Evolutionary conservation across 2,797 vertebrate genomes (phyloP).

Genomic region (Melanotaenia nigrans): DNA sequence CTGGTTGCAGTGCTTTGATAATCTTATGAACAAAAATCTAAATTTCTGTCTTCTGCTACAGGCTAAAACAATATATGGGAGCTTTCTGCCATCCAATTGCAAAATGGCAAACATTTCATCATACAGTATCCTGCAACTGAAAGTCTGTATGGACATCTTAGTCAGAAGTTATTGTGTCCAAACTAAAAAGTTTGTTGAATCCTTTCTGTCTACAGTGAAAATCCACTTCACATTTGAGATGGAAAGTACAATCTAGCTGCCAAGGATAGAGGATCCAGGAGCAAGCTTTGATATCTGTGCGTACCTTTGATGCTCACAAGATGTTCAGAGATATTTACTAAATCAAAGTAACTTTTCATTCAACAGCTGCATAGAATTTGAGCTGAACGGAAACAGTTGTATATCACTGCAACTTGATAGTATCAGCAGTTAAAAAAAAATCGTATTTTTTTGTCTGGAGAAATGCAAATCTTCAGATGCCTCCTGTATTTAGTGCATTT

Average conservation of each 20-base stretch:
- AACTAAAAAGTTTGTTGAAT: conserved; percentile 61
- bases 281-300: conserved; percentile 74
- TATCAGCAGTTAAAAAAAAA: conserved; percentile 61
- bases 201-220: conserved; percentile 54
- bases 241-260: conserved; percentile 70
- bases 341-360: conserved; percentile 75
- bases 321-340: conserved; percentile 75
- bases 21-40: accelerated
- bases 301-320: conserved; percentile 76
- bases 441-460: conserved; percentile 53
- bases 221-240: conserved; percentile 61
- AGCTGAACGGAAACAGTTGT: conserved; percentile 74
- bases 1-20: neutral
- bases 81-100: conserved; percentile 5
- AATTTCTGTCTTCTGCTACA: neutral
- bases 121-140: conserved; percentile 46
- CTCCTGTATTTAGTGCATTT: no score
- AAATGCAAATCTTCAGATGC: conserved; percentile 31
- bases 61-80: neutral
- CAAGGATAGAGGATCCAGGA: conserved; percentile 69
- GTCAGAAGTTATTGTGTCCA: conserved; percentile 42
- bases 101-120: conserved; percentile 37
- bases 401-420: conserved; percentile 55
- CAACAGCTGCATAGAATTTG: conserved; percentile 76
- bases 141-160: conserved; percentile 52